Evolutionary conservation across 1,140 invertebrate genomes (phyloP).

Genomic region (Calephelis nemesis): DNA sequence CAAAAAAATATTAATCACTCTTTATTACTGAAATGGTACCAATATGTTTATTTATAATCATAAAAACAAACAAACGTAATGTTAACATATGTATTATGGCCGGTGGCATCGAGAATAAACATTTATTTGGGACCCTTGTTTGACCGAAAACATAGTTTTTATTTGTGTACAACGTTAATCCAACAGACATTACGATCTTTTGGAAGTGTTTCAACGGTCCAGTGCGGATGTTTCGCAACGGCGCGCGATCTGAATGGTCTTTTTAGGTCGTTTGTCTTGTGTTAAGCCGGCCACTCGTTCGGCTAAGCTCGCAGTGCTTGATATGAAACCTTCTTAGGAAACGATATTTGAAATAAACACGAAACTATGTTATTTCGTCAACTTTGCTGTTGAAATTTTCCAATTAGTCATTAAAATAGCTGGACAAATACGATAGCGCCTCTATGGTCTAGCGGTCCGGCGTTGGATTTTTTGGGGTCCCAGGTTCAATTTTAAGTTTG

Average conservation of each 20-base stretch:
- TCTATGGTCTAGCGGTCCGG: too few species aligned
- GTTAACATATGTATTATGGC: background rate
- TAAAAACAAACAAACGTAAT: too few species aligned
- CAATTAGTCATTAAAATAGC: too few species aligned
- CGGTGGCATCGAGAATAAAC: background rate
- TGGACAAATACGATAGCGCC: too few species aligned
- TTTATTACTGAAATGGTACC: too few species aligned
- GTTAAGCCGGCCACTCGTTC: conserved; percentile 30
- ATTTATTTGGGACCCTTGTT: conserved; percentile 5
- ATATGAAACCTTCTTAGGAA: conserved; percentile 25
- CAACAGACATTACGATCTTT: conserved; percentile 23
- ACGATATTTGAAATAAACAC: conserved; percentile 2
- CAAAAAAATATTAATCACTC: too few species aligned
- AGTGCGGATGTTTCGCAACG: conserved; percentile 24
- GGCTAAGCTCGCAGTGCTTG: conserved; percentile 26
- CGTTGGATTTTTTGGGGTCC: too few species aligned
- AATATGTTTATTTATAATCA: too few species aligned
- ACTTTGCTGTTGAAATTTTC: background rate
- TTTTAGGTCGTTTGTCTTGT: conserved; percentile 33
- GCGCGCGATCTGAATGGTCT: conserved; percentile 26
- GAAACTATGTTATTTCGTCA: too few species aligned
- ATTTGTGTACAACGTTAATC: conserved; percentile 17
- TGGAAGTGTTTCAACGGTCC: conserved; percentile 19
- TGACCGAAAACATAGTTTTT: background rate
- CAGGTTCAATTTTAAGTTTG: too few species aligned